Conservation (phyloP, 2,888 invertebrate genomes). For the Lepetodrilus schrolli region DNA sequence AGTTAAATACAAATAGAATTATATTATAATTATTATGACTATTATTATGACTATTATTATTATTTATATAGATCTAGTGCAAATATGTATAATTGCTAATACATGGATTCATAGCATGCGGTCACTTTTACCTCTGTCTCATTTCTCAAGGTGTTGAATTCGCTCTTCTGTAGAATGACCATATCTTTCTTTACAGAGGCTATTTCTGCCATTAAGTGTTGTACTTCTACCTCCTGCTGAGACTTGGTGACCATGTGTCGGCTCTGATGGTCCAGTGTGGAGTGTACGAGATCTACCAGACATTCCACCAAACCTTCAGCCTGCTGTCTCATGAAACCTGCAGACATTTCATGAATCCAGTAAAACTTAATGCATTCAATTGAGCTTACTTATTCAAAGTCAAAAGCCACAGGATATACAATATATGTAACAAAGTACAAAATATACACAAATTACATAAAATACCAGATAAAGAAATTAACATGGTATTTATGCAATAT, state of each 20-base stretch:
- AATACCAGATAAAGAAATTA: not conserved
- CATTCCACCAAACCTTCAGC: constrained; percentile 64
- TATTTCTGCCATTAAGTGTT: constrained; percentile 73
- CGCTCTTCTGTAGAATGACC: constrained; percentile 75
- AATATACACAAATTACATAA: not conserved
- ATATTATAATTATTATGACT: too few relatives aligned
- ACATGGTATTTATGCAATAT: too few relatives aligned
- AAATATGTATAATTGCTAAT: not conserved
- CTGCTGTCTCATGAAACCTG: constrained; percentile 67
- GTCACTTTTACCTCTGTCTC: constrained; percentile 71
- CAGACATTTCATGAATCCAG: too few relatives aligned
- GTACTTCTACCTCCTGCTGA: constrained; percentile 73
- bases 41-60: too few relatives aligned
- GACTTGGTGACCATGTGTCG: constrained; percentile 71
- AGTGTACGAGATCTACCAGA: constrained; percentile 62
- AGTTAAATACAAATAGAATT: too few relatives aligned
- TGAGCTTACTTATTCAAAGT: not conserved
- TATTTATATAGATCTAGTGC: too few relatives aligned
- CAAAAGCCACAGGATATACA: not conserved
- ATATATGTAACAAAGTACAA: not conserved
- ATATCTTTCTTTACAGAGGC: constrained; percentile 73
- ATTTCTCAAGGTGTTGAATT: constrained; percentile 73
- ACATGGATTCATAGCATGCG: too few relatives aligned
- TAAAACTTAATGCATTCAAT: not conserved
- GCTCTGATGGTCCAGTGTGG: constrained; percentile 67